Evolutionary conservation across 92 coral and sea anemone species (phyloP).

Genomic region (Bergia puertoricense): DNA sequence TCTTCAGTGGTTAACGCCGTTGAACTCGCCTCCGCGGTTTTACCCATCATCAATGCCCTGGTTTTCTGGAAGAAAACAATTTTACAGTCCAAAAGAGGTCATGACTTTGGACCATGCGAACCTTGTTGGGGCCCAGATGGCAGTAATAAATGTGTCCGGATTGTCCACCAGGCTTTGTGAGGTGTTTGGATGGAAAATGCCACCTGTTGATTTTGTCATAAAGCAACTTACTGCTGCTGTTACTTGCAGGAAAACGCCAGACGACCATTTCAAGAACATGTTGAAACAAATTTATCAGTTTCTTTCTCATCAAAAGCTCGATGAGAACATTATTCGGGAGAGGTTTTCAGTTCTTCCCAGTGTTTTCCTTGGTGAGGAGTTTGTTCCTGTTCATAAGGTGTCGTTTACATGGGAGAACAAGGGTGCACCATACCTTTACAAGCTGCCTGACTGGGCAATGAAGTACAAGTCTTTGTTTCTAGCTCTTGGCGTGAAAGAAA

Average conservation of each 20-base stretch:
- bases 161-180: conserved; percentile 20
- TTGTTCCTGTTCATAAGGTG: conserved; percentile 37
- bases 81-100: conserved; percentile 62
- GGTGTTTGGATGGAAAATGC: conserved; percentile 62
- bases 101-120: conserved; percentile 44
- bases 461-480: conserved; percentile 17
- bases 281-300: conserved; percentile 60
- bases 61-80: conserved; percentile 32
- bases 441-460: conserved; percentile 19
- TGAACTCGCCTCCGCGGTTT: conserved; percentile 42
- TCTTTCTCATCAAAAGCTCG: conserved; percentile 31
- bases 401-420: conserved; percentile 23
- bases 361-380: conserved; percentile 29
- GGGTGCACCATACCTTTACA: conserved; percentile 42
- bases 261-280: conserved; percentile 52
- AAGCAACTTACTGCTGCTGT: conserved; percentile 51
- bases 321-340: background rate
- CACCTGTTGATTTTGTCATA: conserved; percentile 48
- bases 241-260: background rate
- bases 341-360: background rate
- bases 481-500: conserved; percentile 19
- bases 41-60: conserved; percentile 78
- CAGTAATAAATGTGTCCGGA: conserved; percentile 47
- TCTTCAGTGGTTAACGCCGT: conserved; percentile 62
- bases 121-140: conserved; percentile 68